These are phyloP conservation scores for Pedionomus torquatus DNA, from an alignment of 2,113 vertebrate genomes.

Conservation along the genomic window DNA sequence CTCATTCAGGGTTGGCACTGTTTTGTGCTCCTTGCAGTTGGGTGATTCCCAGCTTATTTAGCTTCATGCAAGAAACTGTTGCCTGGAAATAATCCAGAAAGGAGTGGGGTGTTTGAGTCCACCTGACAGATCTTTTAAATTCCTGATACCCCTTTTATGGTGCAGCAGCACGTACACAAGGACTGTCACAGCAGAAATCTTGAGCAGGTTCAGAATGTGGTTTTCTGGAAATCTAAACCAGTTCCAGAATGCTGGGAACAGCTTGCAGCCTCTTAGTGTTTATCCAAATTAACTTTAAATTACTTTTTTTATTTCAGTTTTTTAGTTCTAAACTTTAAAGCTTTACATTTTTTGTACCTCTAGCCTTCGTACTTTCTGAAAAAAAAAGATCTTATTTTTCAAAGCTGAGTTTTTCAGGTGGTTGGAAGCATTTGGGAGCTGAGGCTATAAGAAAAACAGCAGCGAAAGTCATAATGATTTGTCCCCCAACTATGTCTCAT, in stretches of 20 bases:
- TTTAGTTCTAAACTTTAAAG: background rate
- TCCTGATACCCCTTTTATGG: background rate
- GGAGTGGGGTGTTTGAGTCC: background rate
- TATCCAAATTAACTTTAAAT: background rate
- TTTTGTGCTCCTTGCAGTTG: background rate
- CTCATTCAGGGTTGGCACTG: background rate
- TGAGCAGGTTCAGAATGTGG: fast-evolving
- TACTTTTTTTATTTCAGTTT: background rate
- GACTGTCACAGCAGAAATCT: background rate
- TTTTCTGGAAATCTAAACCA: background rate
- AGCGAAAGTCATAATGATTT: background rate
- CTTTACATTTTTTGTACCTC: background rate
- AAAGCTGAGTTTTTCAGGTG: background rate
- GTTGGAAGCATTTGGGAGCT: background rate
- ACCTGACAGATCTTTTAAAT: fast-evolving
- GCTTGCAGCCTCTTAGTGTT: background rate
- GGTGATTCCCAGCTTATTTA: background rate
- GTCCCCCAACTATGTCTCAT: background rate
- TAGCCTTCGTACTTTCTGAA: background rate
- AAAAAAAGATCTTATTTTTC: background rate
- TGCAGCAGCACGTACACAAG: background rate
- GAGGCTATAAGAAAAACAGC: background rate
- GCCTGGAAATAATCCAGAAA: background rate
- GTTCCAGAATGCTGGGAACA: background rate
- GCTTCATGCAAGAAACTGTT: background rate